These are phyloP conservation scores for Hippolais icterina DNA, from an alignment of 2,113 vertebrate species.

Conservation along the genomic window DNA sequence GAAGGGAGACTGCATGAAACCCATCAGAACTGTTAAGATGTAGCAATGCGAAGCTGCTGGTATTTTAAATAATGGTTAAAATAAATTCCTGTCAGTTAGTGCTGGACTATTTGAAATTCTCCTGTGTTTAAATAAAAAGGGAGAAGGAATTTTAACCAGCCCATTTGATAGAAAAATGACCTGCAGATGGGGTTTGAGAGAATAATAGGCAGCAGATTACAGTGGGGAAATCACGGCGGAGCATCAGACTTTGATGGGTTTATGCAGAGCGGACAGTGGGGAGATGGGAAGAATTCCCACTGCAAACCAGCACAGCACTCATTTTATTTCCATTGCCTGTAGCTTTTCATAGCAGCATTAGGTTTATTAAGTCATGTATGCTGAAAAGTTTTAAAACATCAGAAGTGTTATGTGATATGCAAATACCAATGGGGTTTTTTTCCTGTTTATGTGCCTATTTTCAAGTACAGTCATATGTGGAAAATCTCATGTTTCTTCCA, in stretches of 20 bases:
- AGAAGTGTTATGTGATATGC: not conserved
- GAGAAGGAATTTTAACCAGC: conserved; percentile 18
- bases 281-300: not conserved
- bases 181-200: not conserved
- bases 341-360: not conserved
- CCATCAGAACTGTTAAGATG: not conserved
- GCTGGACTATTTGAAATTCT: not conserved
- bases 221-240: not conserved
- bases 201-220: not conserved
- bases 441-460: not conserved
- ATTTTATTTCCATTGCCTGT: not conserved
- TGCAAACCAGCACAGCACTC: not conserved
- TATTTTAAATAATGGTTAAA: conserved; percentile 22
- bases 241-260: not conserved
- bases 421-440: not conserved
- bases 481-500: not conserved
- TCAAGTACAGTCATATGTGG: not conserved
- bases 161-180: conserved; percentile 9
- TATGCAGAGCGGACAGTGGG: not conserved
- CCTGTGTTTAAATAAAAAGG: not conserved
- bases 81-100: not conserved
- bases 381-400: not conserved
- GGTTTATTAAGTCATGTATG: not conserved
- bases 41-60: not conserved
- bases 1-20: not conserved